Percentiles rank a stretch among this genome's conserved stretches.
phyloP scores from a whole-genome alignment of 2,888 invertebrate genomes.

The Clusia tigrina region DNA sequence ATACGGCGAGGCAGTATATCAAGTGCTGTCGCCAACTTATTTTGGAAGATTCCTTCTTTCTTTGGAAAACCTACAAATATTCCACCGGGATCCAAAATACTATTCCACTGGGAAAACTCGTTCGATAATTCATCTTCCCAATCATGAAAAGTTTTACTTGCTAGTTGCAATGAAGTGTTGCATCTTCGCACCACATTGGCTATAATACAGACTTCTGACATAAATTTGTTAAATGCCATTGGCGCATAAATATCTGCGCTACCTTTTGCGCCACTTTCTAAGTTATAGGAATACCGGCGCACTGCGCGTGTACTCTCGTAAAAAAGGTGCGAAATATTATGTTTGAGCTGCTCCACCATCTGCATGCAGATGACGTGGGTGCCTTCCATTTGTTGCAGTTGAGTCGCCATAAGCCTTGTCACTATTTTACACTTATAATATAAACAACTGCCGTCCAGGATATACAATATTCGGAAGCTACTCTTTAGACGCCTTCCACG shows the following conservation, averaged over 20 bases:
- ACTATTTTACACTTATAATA: no score
- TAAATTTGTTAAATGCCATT: conserved; percentile 35
- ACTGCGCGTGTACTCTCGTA: conserved; percentile 29
- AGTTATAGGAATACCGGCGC: background rate
- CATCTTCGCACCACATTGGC: conserved; percentile 36
- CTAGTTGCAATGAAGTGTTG: conserved; percentile 36
- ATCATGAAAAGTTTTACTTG: no score
- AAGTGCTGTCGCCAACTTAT: no score
- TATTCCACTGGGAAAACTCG: conserved; percentile 26
- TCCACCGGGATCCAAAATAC: conserved; percentile 6
- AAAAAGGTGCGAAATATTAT: conserved; percentile 30
- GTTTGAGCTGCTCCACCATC: conserved; percentile 32
- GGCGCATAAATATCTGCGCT: conserved; percentile 13
- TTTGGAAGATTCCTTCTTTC: no score
- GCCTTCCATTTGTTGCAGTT: conserved; percentile 26
- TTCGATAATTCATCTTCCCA: conserved; percentile 12
- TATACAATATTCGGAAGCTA: no score
- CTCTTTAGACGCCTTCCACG: no score
- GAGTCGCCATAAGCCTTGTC: no score
- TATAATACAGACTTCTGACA: conserved; percentile 35
- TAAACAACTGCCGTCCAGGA: no score
- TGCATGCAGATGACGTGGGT: conserved; percentile 35
- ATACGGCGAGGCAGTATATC: no score
- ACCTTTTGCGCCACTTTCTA: background rate
- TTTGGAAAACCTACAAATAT: no score